Conservation (phyloP, 2,113 vertebrate species). For the Xiphophorus hellerii region DNA sequence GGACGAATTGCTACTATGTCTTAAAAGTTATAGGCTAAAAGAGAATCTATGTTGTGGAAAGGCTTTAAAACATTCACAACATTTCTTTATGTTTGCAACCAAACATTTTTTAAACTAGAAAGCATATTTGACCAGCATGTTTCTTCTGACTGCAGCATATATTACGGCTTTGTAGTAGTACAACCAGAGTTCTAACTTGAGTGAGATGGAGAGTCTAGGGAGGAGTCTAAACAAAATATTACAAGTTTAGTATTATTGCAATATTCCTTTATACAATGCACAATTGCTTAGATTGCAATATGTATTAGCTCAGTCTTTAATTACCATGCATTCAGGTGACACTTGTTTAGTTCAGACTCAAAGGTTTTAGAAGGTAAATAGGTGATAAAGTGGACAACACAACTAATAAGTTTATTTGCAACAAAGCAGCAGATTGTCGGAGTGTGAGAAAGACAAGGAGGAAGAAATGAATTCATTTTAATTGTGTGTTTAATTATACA, state of each 20-base stretch:
- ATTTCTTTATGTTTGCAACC: too few relatives aligned
- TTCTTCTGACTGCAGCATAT: background rate
- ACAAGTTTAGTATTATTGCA: background rate
- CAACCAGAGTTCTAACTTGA: background rate
- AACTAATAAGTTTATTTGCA: background rate
- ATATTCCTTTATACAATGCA: background rate
- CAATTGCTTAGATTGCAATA: background rate
- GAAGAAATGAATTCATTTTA: too few relatives aligned
- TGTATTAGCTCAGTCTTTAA: background rate
- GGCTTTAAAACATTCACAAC: too few relatives aligned
- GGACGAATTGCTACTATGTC: too few relatives aligned
- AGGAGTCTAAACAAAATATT: background rate
- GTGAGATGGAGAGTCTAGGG: background rate
- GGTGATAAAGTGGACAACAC: background rate
- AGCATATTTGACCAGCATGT: background rate
- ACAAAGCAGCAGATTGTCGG: background rate
- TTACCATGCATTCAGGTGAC: background rate
- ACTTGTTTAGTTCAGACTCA: background rate
- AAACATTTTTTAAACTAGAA: too few relatives aligned
- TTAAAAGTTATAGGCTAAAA: too few relatives aligned
- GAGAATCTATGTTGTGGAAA: too few relatives aligned
- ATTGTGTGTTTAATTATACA: too few relatives aligned
- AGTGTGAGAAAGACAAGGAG: background rate
- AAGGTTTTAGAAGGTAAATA: background rate
- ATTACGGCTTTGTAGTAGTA: background rate